Evolutionary conservation across 2,113 vertebrate species (phyloP).

Genomic region (Microcebus tavaratra): DNA sequence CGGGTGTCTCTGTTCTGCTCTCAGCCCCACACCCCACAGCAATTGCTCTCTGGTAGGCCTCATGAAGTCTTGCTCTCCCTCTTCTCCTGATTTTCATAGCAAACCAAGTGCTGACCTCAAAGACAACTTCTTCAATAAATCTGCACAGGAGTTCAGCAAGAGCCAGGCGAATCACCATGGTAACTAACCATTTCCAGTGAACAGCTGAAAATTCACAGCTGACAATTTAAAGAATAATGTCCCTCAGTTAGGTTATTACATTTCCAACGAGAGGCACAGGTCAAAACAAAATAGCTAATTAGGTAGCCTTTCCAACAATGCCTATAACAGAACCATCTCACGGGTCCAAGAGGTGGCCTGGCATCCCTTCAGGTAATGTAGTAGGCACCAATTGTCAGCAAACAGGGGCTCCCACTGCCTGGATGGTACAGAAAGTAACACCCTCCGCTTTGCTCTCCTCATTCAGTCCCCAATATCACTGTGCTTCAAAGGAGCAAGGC

Average conservation of each 20-base stretch:
- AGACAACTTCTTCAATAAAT: slow-evolving; percentile 68
- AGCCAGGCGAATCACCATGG: slow-evolving; percentile 73
- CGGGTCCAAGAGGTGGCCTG: not conserved
- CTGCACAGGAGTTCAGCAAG: slow-evolving; percentile 61
- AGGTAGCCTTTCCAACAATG: not conserved
- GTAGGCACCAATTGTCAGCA: not conserved
- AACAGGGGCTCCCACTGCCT: not conserved
- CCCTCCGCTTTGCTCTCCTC: not conserved
- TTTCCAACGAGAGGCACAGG: slow-evolving; percentile 53
- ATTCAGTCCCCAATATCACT: not conserved
- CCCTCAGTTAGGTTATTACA: slow-evolving; percentile 47
- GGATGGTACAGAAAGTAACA: not conserved
- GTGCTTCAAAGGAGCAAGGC: not conserved
- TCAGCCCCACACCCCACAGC: fast-evolving
- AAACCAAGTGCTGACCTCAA: slow-evolving; percentile 62
- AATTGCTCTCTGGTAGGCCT: not conserved
- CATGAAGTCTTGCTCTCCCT: not conserved
- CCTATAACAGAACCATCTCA: not conserved
- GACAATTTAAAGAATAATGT: slow-evolving; percentile 67
- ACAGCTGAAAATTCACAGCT: slow-evolving; percentile 63
- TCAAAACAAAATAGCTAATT: slow-evolving; percentile 54
- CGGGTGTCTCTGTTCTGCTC: not conserved
- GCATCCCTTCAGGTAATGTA: not conserved
- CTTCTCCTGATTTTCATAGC: slow-evolving; percentile 35
- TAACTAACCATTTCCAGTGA: slow-evolving; percentile 71